Evolutionary conservation across 2,888 invertebrate genomes (phyloP), one percentile per base, ranked within the genome.

Genomic region (Lapara coniferarum): DNA sequence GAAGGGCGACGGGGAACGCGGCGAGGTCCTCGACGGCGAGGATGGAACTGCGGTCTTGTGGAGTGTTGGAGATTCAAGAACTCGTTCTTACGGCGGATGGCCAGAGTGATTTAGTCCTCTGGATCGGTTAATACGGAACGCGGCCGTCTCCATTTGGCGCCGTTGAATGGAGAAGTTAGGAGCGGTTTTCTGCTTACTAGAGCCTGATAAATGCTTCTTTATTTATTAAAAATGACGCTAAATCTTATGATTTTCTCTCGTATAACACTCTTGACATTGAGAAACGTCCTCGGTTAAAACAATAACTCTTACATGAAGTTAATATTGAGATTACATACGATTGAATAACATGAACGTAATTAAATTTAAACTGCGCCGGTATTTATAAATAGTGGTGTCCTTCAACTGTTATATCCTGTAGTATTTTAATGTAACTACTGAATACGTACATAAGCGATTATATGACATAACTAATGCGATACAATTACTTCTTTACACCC

Each of bases 331-430:
- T 37, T 37, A 37, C 8, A 37, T 8, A 37, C 37, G 37, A 37
- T 37, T 37, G 37, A 37, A 37, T 63, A 49, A 13, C 63, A 49
- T 49, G 13, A 55, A 63, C 59, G 46, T 16, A 59, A 49, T 46
- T 46, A 46, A 46, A 7, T 63, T 63, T 63, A 46, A 49, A 63
- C 46, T 10, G 19, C 16, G 46, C 49, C 63, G 46, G 49, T 19
- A 46, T 59, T 44, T 16, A 46, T 63, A 63, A 46, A 19, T 63
- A 63, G 12, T 12, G 13, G 49, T 14, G 63, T 63, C 63, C 63
- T 63, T 63, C 49, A 63, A 63, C 63, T 19, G 63, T 49, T 44
- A 19, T 63, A 49, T 63, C 46, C 63, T 63, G 49, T 46, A 63
- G 49, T 37, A 30, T 63, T 16, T 10, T 63, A 63, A 16, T 10